Evolutionary conservation across 2,888 invertebrate species (phyloP).

Genomic region (Sympetrum striolatum): DNA sequence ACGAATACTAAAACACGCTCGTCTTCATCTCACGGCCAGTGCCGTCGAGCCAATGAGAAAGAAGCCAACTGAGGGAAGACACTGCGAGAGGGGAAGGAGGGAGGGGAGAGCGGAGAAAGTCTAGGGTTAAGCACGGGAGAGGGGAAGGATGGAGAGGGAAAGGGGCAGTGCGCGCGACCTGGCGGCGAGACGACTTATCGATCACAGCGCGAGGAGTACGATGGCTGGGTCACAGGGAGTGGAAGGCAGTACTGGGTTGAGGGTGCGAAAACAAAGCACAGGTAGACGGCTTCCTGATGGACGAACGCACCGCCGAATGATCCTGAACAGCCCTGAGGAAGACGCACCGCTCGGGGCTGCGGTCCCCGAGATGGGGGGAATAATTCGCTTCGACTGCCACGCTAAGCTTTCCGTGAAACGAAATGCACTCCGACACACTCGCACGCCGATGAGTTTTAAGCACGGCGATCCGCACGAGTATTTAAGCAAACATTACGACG

Average conservation of each 20-base stretch:
- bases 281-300: neutral
- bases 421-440: too few relatives aligned
- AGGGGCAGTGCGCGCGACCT: neutral
- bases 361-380: too few relatives aligned
- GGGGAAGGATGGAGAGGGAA: neutral
- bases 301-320: too few relatives aligned
- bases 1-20: neutral
- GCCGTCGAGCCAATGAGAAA: constrained; percentile 17
- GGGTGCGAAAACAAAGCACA: neutral
- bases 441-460: too few relatives aligned
- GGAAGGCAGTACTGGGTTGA: too few relatives aligned
- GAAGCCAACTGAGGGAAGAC: neutral
- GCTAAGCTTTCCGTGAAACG: too few relatives aligned
- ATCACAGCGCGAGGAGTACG: neutral
- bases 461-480: too few relatives aligned
- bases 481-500: too few relatives aligned
- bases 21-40: neutral
- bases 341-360: too few relatives aligned
- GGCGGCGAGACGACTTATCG: constrained; percentile 38
- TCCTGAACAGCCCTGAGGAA: too few relatives aligned
- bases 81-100: neutral
- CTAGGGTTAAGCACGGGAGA: neutral
- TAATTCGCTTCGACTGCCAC: too few relatives aligned
- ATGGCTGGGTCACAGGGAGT: constrained; percentile 1
- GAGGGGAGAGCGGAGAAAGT: neutral